Evolutionary conservation across 2,888 invertebrate genomes (phyloP).

Genomic region (Hemicrepidius hirtus): DNA sequence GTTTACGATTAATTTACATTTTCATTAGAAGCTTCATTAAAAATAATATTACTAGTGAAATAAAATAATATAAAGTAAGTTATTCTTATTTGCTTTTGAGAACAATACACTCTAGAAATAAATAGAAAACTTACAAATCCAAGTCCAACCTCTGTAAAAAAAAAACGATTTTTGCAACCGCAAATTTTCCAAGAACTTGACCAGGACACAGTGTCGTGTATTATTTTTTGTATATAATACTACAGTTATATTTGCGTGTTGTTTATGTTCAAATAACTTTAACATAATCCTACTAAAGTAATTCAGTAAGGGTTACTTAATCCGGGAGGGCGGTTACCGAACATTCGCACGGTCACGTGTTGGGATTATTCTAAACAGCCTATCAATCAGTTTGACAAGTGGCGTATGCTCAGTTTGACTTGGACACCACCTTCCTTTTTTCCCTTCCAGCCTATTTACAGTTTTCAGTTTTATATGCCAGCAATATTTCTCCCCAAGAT

Average conservation of each 20-base stretch:
- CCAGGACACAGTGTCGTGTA: too few species aligned
- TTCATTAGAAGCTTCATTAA: too few species aligned
- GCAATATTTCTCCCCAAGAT: too few species aligned
- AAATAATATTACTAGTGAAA: too few species aligned
- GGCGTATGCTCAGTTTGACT: constrained; percentile 58
- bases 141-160: too few species aligned
- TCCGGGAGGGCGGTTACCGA: constrained; percentile 52
- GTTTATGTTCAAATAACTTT: constrained; percentile 43
- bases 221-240: background rate
- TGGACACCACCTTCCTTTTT: background rate
- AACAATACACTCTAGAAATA: too few species aligned
- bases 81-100: too few species aligned
- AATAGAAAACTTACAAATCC: too few species aligned
- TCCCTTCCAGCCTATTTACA: constrained; percentile 14
- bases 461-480: background rate
- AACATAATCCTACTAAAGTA: constrained; percentile 49
- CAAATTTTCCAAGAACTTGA: too few species aligned
- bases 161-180: too few species aligned
- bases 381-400: constrained; percentile 63
- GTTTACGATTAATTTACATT: too few species aligned
- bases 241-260: constrained; percentile 20
- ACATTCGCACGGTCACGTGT: constrained; percentile 59
- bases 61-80: too few species aligned
- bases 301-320: constrained; percentile 50
- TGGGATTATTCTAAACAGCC: constrained; percentile 62